A percentile compares a stretch with the other conserved stretches of the same genome.
Evolutionary conservation across 2,797 vertebrate genomes (phyloP).

Genomic region (Stomatorhinus walkeri): DNA sequence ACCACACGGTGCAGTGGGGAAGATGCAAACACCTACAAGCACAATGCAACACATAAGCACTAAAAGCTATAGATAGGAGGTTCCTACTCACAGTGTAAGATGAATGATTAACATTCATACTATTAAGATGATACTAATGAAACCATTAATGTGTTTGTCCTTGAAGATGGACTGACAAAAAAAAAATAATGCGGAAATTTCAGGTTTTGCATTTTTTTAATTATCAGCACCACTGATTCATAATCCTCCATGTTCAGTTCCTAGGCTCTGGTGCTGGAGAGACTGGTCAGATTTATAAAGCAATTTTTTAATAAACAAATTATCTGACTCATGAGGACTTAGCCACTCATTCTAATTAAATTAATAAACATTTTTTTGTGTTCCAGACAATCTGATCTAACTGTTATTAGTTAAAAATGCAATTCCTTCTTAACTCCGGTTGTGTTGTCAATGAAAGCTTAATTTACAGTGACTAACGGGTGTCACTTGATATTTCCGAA

Average conservation of each 20-base stretch:
- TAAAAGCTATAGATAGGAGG: not conserved
- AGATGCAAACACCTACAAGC: not conserved
- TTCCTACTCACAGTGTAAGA: not conserved
- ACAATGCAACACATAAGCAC: not conserved
- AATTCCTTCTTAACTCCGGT: not conserved
- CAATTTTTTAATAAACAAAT: not conserved
- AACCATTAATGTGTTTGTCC: not conserved
- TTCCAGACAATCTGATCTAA: not conserved
- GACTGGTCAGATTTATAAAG: not conserved
- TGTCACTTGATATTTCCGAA: not conserved
- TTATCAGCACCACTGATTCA: not conserved
- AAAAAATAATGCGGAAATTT: not conserved
- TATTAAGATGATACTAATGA: not conserved
- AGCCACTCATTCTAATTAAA: not conserved
- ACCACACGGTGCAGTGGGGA: not conserved
- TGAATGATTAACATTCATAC: not conserved
- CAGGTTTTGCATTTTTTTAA: not conserved
- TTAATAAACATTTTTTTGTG: not conserved
- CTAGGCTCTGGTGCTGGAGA: not conserved
- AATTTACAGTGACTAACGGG: not conserved
- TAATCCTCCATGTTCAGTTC: not conserved
- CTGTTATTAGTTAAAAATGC: not conserved
- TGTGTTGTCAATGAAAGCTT: not conserved
- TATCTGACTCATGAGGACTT: not conserved
- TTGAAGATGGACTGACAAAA: not conserved